A percentile compares a stretch with the other conserved stretches of the same genome.
Conservation (phyloP, 2,113 vertebrate genomes). For the Boulengeromyrus knoepffleri region DNA sequence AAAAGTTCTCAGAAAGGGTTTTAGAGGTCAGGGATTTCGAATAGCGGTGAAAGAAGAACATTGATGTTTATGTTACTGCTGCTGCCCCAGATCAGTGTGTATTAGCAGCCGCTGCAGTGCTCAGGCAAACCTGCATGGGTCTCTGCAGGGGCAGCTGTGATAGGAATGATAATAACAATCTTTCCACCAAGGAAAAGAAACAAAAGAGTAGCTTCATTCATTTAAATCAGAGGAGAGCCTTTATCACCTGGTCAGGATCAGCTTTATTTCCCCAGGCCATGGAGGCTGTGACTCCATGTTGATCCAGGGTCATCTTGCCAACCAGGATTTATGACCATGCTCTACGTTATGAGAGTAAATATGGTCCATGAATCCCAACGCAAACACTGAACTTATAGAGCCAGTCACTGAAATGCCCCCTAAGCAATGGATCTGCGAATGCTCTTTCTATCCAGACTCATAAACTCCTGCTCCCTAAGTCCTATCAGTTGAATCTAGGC, state of each 20-base stretch:
- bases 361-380: neutral
- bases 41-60: neutral
- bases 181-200: slow-evolving; percentile 5
- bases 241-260: neutral
- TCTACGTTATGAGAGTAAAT: slow-evolving; percentile 11
- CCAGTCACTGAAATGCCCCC: neutral
- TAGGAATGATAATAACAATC: neutral
- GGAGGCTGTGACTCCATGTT: neutral
- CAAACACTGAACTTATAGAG: slow-evolving; percentile 1
- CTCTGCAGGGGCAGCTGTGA: neutral
- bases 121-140: neutral
- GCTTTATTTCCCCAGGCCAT: neutral
- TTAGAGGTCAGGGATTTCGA: neutral
- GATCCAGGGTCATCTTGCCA: slow-evolving; percentile 15
- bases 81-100: neutral
- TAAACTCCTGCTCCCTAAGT: neutral
- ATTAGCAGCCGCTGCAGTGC: neutral
- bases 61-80: neutral
- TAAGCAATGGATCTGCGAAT: neutral
- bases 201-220: slow-evolving; percentile 1
- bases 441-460: neutral
- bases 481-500: neutral
- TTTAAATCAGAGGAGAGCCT: neutral
- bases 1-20: neutral
- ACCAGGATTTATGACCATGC: slow-evolving; percentile 1